phyloP scores from a whole-genome alignment of 2,797 vertebrate genomes.

The Enteromius thamalakanensis region DNA sequence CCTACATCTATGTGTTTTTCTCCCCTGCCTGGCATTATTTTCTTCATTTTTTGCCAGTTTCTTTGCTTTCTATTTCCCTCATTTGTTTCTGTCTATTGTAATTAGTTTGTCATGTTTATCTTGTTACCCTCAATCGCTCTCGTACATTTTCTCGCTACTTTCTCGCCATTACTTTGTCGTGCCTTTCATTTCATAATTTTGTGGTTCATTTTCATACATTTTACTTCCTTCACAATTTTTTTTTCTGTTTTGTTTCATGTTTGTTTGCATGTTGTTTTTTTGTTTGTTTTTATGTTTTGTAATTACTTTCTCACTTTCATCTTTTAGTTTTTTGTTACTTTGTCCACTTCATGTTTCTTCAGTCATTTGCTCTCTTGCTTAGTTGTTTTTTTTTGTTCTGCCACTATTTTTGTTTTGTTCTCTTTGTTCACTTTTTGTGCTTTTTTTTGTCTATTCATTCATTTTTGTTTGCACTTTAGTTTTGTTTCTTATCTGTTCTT shows the following conservation, averaged over 20 bases:
- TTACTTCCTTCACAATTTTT: background rate
- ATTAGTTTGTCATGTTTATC: background rate
- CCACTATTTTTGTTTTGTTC: background rate
- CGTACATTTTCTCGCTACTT: background rate
- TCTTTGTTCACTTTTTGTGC: background rate
- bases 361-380: background rate
- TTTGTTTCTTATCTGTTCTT: background rate
- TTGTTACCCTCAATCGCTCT: background rate
- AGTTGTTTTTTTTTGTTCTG: background rate
- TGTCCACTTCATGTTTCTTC: background rate
- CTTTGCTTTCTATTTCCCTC: background rate
- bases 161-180: background rate
- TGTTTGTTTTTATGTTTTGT: background rate
- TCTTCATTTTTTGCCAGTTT: background rate
- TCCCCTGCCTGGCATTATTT: background rate
- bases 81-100: background rate
- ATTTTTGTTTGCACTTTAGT: slow-evolving; percentile 1
- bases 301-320: background rate
- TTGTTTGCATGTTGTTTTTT: background rate
- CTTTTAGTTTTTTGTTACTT: background rate
- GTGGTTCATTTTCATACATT: background rate
- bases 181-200: background rate
- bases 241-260: background rate
- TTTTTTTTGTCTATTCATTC: background rate
- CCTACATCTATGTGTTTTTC: background rate